A percentile compares a stretch with the other conserved stretches of the same genome.
phyloP scores from a whole-genome alignment of 2,797 vertebrate species.

The Austrolebias charrua region DNA sequence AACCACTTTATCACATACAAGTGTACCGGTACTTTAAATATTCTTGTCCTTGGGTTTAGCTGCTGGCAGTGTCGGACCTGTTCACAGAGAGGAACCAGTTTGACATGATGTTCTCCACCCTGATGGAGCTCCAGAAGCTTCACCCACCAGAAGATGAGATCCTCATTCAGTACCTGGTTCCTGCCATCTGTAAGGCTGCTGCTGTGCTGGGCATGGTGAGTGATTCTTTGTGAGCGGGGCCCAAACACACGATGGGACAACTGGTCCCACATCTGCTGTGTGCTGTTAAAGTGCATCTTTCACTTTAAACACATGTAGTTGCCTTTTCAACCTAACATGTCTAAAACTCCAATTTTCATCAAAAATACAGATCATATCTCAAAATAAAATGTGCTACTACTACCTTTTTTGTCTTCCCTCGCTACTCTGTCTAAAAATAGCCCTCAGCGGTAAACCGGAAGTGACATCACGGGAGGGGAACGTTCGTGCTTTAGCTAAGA shows the following conservation, averaged over 20 bases:
- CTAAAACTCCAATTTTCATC: no score
- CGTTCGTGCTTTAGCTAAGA: no score
- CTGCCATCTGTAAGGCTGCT: conserved; percentile 96
- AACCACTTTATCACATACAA: no score
- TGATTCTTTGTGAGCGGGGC: background rate
- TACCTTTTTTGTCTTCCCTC: no score
- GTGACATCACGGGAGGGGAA: no score
- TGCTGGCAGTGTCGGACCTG: conserved; percentile 96
- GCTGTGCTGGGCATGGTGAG: conserved; percentile 98
- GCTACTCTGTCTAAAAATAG: no score
- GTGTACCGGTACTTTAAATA: background rate
- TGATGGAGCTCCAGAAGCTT: conserved; percentile 91
- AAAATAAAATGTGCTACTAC: no score
- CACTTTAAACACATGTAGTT: no score
- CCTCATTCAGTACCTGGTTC: conserved; percentile 94
- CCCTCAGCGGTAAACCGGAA: no score
- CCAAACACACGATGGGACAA: background rate
- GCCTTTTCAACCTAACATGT: no score
- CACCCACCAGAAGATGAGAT: conserved; percentile 97
- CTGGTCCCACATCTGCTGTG: background rate
- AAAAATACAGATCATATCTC: no score
- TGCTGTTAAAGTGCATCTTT: no score
- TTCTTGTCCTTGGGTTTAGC: conserved; percentile 65
- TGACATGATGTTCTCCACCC: conserved; percentile 95
- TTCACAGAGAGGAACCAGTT: conserved; percentile 98